A percentile compares a stretch with the other conserved stretches of the same genome.
phyloP scores from a whole-genome alignment of 2,113 vertebrate species.

The Ameiurus melas region DNA sequence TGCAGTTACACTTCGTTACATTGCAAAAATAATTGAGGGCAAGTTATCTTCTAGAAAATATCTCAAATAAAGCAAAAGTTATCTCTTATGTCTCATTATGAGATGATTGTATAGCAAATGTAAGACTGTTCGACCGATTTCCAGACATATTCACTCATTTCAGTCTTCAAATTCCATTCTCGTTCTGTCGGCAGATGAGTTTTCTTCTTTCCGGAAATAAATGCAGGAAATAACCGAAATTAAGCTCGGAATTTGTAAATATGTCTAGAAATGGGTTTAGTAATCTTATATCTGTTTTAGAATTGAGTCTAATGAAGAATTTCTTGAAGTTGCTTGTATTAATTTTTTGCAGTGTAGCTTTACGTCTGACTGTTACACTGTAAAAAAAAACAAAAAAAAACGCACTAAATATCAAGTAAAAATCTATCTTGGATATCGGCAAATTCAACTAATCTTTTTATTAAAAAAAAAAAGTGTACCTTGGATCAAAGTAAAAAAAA shows the following conservation, averaged over 20 bases:
- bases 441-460: no score
- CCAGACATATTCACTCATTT: background rate
- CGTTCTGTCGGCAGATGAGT: background rate
- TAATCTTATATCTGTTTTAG: no score
- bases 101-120: background rate
- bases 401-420: background rate
- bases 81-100: background rate
- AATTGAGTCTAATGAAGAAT: background rate
- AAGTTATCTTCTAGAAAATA: background rate
- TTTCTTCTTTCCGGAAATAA: background rate
- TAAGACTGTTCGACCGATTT: background rate
- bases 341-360: background rate
- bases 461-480: no score
- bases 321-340: background rate
- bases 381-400: background rate
- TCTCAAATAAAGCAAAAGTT: background rate
- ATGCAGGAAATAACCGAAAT: background rate
- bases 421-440: background rate
- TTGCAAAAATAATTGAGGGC: background rate
- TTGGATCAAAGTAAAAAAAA: background rate
- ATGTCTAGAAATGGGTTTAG: background rate
- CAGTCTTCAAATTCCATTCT: background rate
- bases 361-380: background rate
- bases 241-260: background rate
- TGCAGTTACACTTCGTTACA: background rate